These are phyloP conservation scores for Aphidius gifuensis DNA, from an alignment of 1,140 invertebrate genomes.

Conservation along the genomic window DNA sequence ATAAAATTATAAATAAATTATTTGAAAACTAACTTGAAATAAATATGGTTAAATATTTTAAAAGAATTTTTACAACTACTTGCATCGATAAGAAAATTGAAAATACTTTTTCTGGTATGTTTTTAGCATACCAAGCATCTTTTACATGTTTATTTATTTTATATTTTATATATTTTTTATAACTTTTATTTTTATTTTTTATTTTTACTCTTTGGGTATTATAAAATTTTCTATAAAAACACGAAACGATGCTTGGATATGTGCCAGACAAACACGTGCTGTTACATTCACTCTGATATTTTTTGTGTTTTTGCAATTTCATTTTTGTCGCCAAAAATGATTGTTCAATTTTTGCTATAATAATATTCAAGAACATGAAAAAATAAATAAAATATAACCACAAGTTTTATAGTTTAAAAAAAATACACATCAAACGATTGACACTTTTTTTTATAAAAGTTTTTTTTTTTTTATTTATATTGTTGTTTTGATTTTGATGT, in stretches of 20 bases:
- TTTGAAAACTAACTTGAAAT: too few relatives aligned
- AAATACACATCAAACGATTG: too few relatives aligned
- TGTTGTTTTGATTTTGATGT: too few relatives aligned
- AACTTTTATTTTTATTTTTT: too few relatives aligned
- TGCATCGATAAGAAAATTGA: too few relatives aligned
- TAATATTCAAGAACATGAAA: not conserved
- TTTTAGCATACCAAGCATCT: too few relatives aligned
- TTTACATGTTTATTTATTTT: not conserved
- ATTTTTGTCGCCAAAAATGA: conserved; percentile 18
- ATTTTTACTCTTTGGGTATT: not conserved
- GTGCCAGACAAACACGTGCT: conserved; percentile 22
- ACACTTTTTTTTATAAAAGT: too few relatives aligned
- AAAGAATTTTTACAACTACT: too few relatives aligned
- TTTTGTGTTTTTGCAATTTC: conserved; percentile 11
- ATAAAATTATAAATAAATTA: too few relatives aligned
- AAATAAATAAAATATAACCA: not conserved
- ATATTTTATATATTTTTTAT: not conserved
- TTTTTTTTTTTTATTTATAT: not conserved
- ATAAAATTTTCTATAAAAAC: not conserved
- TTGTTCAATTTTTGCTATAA: conserved; percentile 10
- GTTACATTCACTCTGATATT: not conserved
- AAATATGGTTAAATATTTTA: too few relatives aligned
- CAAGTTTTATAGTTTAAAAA: not conserved
- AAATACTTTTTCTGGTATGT: too few relatives aligned
- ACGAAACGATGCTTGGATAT: conserved; percentile 2